phyloP scores from a whole-genome alignment of 92 coral and sea anemone species.

The Desmophyllum pertusum region DNA sequence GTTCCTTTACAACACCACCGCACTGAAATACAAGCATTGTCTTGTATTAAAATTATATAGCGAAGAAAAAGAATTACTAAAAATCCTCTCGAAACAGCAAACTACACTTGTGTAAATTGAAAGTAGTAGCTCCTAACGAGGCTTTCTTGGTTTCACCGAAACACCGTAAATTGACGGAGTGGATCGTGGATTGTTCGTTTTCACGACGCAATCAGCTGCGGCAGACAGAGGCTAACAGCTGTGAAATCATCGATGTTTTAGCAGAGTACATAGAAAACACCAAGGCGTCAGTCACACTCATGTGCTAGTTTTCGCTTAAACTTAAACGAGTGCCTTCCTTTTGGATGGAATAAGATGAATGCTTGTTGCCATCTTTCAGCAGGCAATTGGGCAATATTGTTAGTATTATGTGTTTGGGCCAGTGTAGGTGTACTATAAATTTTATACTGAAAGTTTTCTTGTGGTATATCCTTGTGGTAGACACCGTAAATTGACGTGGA shows the following conservation, averaged over 20 bases:
- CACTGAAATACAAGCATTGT: neutral
- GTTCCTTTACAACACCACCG: neutral
- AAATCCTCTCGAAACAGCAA: neutral
- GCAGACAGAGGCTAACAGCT: neutral
- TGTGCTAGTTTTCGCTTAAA: neutral
- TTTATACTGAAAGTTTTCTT: neutral
- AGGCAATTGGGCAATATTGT: no score
- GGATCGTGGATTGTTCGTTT: neutral
- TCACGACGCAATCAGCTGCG: constrained; percentile 8
- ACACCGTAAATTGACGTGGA: neutral
- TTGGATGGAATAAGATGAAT: no score
- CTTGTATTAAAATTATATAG: neutral
- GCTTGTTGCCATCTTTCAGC: no score
- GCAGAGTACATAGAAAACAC: neutral
- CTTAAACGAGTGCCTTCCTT: no score
- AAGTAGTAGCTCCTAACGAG: neutral
- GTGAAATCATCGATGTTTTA: neutral
- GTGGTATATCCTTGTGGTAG: neutral
- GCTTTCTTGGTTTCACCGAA: neutral
- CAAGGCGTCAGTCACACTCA: neutral
- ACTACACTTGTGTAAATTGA: neutral
- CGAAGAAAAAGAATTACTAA: neutral
- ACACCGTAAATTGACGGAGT: no score
- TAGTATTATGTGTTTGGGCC: no score
- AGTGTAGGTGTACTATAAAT: neutral